Percentiles rank a stretch among this genome's conserved stretches.
Conservation (phyloP, 2,888 invertebrate species). For the Papilio gigon region DNA sequence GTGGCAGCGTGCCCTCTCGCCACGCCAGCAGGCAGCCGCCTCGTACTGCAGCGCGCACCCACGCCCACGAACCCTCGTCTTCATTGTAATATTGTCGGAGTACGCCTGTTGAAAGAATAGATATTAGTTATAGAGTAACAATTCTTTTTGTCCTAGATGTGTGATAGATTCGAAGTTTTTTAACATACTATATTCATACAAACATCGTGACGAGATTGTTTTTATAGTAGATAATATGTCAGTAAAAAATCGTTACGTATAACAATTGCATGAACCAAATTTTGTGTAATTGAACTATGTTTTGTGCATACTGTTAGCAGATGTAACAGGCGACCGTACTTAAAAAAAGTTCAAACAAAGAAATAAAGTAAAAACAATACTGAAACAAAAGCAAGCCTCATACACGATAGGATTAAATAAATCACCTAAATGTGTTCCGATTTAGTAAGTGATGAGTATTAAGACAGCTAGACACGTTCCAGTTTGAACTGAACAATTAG, state of each 20-base stretch:
- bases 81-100: conserved; percentile 77
- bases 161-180: background rate
- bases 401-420: background rate
- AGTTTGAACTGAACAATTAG: no score
- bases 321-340: background rate
- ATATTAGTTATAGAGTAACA: background rate
- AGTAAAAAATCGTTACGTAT: no score
- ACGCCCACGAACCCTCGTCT: conserved; percentile 68
- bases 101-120: conserved; percentile 60
- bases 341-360: background rate
- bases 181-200: no score
- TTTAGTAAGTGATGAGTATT: background rate
- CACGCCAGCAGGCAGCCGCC: conserved; percentile 74
- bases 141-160: background rate
- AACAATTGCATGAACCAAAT: no score
- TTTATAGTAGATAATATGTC: no score
- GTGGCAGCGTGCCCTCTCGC: conserved; percentile 77
- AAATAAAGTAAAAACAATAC: background rate
- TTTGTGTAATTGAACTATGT: conserved; percentile 4
- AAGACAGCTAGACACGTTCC: no score
- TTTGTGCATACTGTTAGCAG: conserved; percentile 16
- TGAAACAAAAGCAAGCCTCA: background rate
- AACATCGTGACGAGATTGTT: no score
- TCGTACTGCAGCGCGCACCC: conserved; percentile 76
- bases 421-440: background rate